Evolutionary conservation across 2,113 vertebrate species (phyloP), one percentile per base, ranked within the genome.

Genomic region (Todiramphus saurophagus): DNA sequence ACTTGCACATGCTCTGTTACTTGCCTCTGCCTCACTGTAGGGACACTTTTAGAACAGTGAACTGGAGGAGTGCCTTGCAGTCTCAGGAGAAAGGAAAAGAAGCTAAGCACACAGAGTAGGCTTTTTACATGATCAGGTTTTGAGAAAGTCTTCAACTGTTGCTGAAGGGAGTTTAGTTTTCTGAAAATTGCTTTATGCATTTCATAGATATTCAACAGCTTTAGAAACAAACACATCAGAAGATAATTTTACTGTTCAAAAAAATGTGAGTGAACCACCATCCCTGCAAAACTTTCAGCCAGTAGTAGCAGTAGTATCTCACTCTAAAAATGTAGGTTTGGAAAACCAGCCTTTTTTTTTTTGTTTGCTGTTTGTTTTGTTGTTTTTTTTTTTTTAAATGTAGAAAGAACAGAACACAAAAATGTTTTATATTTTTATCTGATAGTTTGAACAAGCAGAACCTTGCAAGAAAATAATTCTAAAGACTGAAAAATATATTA

Each of bases 391-490:
- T 25, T 19, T 41, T 18, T 5, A 15, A 93, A 41, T 0, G 0
- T 25, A 5, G 10, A 89, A 60, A 59, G 20, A 70, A 87, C 13
- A 90, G 20, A 75, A 60, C 6, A 63, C 43, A 67, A 72, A n/a
- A 50, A 9, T 67, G 58, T 55, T 83, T 96, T 72, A 90, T 86
- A 41, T 90, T 82, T 94, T 97, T 97, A 97, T 97, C 91, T 79
- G 70, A 64, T 76, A 87, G 62, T 77, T 88, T 87, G 62, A 97
- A 95, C 87, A 77, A 92, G 92, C 93, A 97, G 82, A 94, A 96
- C 82, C 95, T 97, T 24, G 95, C 93, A 94, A 96, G 96, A 97
- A 98, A 98, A 97, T 96, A 97, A 96, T 90, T 95, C 90, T 96
- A 90, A 89, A 95, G 87, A 95, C 89, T 91, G 83, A 96, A 96